phyloP scores from a whole-genome alignment of 1,140 invertebrate species.

The Cyclargus thomasi region DNA sequence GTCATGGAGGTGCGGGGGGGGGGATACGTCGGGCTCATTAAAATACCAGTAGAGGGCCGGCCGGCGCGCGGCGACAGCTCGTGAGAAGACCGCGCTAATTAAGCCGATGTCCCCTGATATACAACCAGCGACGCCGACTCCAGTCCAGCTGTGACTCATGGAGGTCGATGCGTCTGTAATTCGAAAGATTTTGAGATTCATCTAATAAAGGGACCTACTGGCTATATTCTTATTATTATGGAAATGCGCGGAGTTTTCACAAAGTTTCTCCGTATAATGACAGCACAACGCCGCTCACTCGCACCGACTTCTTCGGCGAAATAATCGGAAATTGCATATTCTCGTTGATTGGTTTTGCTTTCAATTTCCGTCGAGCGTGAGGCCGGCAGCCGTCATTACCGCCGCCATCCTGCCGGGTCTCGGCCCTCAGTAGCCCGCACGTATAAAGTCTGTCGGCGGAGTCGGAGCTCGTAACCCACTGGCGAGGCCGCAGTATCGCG shows the following conservation, averaged over 20 bases:
- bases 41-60: conserved; percentile 32
- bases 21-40: conserved; percentile 31
- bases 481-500: conserved; percentile 76
- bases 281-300: too few relatives aligned
- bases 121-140: conserved; percentile 25
- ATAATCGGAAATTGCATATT: conserved; percentile 29
- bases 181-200: too few relatives aligned
- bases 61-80: conserved; percentile 26
- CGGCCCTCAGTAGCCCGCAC: too few relatives aligned
- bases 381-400: conserved; percentile 36
- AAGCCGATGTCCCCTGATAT: conserved; percentile 23
- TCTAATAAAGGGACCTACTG: too few relatives aligned
- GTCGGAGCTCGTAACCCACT: conserved; percentile 79
- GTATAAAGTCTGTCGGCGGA: conserved; percentile 30
- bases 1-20: background rate
- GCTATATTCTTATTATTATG: too few relatives aligned
- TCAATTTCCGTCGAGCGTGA: background rate
- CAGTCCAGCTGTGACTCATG: too few relatives aligned
- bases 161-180: too few relatives aligned
- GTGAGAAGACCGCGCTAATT: conserved; percentile 37
- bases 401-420: background rate
- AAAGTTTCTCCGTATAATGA: too few relatives aligned
- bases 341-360: conserved; percentile 28
- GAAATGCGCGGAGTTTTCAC: too few relatives aligned
- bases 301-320: too few relatives aligned